Evolutionary conservation across 2,888 invertebrate species (phyloP), one percentile per base, ranked within the genome.

Genomic region (Stictocephala bisonia): DNA sequence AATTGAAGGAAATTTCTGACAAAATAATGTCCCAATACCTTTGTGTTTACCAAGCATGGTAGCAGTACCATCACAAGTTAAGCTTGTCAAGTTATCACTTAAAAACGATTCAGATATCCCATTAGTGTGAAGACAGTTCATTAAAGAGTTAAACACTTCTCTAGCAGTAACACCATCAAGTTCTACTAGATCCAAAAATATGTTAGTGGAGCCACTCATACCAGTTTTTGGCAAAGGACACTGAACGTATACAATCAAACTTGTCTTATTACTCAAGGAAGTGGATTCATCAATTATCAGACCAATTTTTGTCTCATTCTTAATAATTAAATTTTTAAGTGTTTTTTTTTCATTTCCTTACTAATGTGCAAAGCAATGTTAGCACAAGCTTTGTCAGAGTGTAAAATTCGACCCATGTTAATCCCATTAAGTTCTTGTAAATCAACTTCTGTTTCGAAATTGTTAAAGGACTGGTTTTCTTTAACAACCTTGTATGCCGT

Each of bases 381-480:
- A 75, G 70, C 77, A 74, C 20, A 77, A 58, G 48, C 60, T 60
- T 15, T 60, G 22, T 60, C 11, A 13, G n/a, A 60, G 15, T 60
- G 60, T 60, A 60, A 60, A 31, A 60, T 29, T 2, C 18, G 58
- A 13, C 15, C 27, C 60, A 77, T 75, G 64, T 77, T 75, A 20
- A 77, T 71, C 76, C 76, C 60, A 60, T 60, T 60, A n/a, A 60
- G 1, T 60, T 60, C 60, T 60, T 60, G 60, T 22, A 60, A 60
- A 76, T 44, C 51, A 76, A 74, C 35, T 77, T 77, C 48, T 77
- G 74, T 44, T 75, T 74, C 64, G 74, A 60, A 27, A 27, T 60
- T 60, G 60, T 60, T 60, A 31, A 60, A 60, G 35, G 31, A 60
- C 18, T 31, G 60, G 31, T 60, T 60, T 60, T 60, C 60, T 31